A percentile compares a stretch with the other conserved stretches of the same genome.
Evolutionary conservation across 2,797 vertebrate species (phyloP).

Genomic region (Okamejei kenojei): DNA sequence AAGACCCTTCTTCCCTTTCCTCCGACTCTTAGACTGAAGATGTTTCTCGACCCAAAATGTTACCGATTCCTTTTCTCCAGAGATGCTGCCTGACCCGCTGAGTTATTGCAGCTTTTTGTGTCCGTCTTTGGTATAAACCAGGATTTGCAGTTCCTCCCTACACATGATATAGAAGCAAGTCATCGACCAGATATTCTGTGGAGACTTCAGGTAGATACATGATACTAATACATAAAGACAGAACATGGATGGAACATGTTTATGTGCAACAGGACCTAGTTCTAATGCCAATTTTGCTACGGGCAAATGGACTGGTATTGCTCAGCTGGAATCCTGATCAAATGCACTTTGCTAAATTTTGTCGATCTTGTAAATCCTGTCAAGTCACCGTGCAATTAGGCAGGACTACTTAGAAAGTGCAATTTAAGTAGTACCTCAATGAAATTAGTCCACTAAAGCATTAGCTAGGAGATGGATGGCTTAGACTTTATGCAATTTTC

Average conservation of each 20-base stretch:
- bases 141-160: too few species aligned
- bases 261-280: background rate
- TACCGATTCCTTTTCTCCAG: too few species aligned
- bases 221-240: background rate
- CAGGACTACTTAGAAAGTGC: constrained; percentile 51
- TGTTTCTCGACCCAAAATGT: too few species aligned
- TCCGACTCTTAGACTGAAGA: too few species aligned
- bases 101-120: too few species aligned
- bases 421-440: constrained; percentile 44
- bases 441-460: constrained; percentile 40
- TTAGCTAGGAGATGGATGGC: background rate
- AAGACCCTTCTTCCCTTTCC: too few species aligned
- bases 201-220: background rate
- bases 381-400: constrained; percentile 41
- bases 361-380: constrained; percentile 49
- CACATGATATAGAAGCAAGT: too few species aligned
- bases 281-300: constrained; percentile 45
- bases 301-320: constrained; percentile 47
- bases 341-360: constrained; percentile 51
- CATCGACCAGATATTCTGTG: background rate
- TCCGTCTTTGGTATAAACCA: too few species aligned
- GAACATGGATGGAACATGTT: background rate
- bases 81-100: too few species aligned
- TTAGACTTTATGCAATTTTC: background rate
- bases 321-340: constrained; percentile 52